A percentile compares a stretch with the other conserved stretches of the same genome.
phyloP scores from a whole-genome alignment of 2,888 invertebrate genomes.

The Watsonalla binaria region DNA sequence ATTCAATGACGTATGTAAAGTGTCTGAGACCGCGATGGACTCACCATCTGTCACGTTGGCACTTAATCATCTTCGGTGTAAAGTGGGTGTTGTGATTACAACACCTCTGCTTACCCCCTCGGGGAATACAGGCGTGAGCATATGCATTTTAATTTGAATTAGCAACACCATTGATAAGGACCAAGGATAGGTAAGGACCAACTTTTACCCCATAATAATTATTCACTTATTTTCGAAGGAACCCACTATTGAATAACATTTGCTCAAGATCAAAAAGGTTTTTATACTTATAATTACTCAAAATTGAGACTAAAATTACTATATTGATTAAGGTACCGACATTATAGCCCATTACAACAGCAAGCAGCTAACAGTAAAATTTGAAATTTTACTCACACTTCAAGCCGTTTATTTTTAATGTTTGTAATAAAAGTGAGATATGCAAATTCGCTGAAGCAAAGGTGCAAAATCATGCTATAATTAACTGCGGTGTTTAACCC shows the following conservation, averaged over 20 bases:
- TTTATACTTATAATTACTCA: background rate
- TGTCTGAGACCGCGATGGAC: too few species aligned
- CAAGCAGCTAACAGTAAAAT: constrained; percentile 5
- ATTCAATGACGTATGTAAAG: too few species aligned
- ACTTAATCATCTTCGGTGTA: too few species aligned
- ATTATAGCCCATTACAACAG: background rate
- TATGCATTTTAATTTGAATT: too few species aligned
- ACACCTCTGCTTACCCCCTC: too few species aligned
- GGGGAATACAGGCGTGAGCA: too few species aligned
- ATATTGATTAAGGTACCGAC: background rate
- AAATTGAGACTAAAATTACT: background rate
- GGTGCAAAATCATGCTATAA: constrained; percentile 29
- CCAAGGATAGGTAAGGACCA: too few species aligned
- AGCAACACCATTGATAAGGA: too few species aligned
- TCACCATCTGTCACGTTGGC: too few species aligned
- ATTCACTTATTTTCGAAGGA: too few species aligned
- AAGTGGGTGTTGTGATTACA: too few species aligned
- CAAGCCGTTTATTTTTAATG: constrained; percentile 20
- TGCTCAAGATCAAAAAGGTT: background rate
- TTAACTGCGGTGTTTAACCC: constrained; percentile 20
- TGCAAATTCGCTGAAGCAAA: constrained; percentile 15
- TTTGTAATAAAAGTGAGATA: constrained; percentile 21
- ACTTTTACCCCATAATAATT: too few species aligned
- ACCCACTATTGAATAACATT: background rate
- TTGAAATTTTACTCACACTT: constrained; percentile 11